phyloP scores from a whole-genome alignment of 2,113 vertebrate species.

The Calyptommatus sinebrachiatus region DNA sequence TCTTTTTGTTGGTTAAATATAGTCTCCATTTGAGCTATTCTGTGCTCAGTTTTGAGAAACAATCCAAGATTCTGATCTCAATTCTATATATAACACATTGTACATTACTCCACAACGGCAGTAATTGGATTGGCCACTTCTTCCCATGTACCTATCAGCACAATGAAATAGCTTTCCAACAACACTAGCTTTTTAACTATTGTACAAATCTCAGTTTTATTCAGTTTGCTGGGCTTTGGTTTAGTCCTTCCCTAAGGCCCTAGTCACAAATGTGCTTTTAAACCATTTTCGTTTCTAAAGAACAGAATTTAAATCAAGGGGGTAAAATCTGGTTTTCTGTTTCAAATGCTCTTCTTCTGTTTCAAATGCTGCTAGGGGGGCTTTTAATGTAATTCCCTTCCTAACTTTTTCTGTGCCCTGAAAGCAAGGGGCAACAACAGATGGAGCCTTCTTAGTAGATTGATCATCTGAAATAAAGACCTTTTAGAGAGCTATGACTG shows the following conservation, averaged over 20 bases:
- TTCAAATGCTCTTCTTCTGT: too few species aligned
- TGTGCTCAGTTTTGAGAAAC: neutral
- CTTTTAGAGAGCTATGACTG: too few species aligned
- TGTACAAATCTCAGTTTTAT: neutral
- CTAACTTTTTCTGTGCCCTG: too few species aligned
- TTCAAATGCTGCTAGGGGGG: neutral
- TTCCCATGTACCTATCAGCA: neutral
- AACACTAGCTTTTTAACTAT: neutral
- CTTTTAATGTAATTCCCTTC: too few species aligned
- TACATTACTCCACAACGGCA: neutral
- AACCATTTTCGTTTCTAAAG: too few species aligned
- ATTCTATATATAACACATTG: neutral
- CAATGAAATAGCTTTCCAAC: neutral
- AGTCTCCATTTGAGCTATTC: neutral
- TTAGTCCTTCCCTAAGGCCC: neutral
- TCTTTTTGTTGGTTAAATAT: neutral
- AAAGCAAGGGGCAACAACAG: too few species aligned
- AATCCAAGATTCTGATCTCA: neutral
- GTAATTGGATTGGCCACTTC: neutral
- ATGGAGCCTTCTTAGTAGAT: too few species aligned
- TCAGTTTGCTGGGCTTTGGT: neutral
- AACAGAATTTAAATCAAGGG: too few species aligned
- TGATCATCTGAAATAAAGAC: too few species aligned
- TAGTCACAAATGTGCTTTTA: too few species aligned
- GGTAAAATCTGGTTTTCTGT: too few species aligned